Percentiles rank a stretch among this genome's conserved stretches.
phyloP scores from a whole-genome alignment of 1,140 invertebrate genomes.

The Tetramorium simillimum region DNA sequence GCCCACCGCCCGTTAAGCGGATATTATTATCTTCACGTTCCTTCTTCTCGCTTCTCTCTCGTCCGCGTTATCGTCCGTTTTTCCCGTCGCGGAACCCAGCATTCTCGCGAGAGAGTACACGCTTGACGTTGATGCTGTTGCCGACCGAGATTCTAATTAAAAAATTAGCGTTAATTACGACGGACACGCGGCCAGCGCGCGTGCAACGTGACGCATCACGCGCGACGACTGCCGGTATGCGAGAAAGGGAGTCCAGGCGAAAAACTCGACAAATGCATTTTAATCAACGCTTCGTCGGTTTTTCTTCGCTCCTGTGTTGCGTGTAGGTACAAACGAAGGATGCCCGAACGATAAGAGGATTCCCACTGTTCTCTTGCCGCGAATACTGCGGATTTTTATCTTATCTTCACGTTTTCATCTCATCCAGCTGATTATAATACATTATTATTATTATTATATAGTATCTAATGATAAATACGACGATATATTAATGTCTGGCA shows the following conservation, averaged over 20 bases:
- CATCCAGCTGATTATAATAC: not conserved
- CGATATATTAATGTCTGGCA: not conserved
- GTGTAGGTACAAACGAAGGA: not conserved
- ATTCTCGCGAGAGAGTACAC: slow-evolving; percentile 15
- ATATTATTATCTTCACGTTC: slow-evolving; percentile 25
- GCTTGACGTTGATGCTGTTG: slow-evolving; percentile 63
- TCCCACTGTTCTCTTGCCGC: slow-evolving; percentile 25
- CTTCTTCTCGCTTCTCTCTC: slow-evolving; percentile 5
- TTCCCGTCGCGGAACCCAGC: not conserved
- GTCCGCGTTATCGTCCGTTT: slow-evolving; percentile 28
- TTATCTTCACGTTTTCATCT: slow-evolving; percentile 27
- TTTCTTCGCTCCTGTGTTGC: not conserved
- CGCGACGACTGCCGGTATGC: not conserved
- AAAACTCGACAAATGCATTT: slow-evolving; percentile 73
- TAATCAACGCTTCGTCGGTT: slow-evolving; percentile 69
- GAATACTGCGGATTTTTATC: slow-evolving; percentile 27
- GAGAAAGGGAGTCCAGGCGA: slow-evolving; percentile 58
- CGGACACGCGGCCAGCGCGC: slow-evolving; percentile 39
- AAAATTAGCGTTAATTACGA: slow-evolving; percentile 79
- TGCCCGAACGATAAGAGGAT: slow-evolving; percentile 38
- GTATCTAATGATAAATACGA: too few species aligned
- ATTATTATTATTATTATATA: not conserved
- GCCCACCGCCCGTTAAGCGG: slow-evolving; percentile 4
- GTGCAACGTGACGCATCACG: slow-evolving; percentile 24
- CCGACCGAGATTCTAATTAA: slow-evolving; percentile 73